A percentile compares a stretch with the other conserved stretches of the same genome.
Conservation (phyloP, 2,797 vertebrate genomes). For the Hypotaenidia philippensis region DNA sequence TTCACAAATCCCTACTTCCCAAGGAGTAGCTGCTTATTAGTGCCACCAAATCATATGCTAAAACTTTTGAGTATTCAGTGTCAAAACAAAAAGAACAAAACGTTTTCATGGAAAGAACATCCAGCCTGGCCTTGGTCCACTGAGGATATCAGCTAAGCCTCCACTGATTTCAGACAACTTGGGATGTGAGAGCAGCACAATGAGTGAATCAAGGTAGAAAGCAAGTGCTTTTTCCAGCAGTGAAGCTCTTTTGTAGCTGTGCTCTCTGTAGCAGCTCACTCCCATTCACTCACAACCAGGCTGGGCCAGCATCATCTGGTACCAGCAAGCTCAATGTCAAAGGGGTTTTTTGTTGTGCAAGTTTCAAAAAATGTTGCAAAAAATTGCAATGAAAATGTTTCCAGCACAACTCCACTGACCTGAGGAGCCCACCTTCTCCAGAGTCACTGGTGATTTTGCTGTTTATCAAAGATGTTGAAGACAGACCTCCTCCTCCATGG, state of each 20-base stretch:
- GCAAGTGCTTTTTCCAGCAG: background rate
- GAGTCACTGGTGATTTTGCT: background rate
- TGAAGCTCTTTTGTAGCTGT: background rate
- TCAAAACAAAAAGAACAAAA: background rate
- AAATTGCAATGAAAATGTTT: background rate
- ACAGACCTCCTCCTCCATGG: background rate
- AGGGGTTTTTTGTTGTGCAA: background rate
- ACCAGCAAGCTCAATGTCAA: background rate
- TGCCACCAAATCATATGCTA: background rate
- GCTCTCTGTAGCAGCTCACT: background rate
- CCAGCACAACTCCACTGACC: background rate
- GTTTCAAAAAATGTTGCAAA: background rate
- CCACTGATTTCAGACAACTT: background rate
- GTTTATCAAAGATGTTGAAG: background rate
- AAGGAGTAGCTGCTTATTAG: background rate
- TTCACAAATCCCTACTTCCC: background rate
- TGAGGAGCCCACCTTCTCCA: background rate
- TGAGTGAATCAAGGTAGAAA: background rate
- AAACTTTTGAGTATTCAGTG: background rate
- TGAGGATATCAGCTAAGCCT: background rate
- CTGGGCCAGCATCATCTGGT: background rate
- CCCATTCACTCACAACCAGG: accelerated
- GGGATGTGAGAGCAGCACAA: background rate
- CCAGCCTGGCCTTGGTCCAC: background rate
- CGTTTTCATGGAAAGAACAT: background rate